Evolutionary conservation across 1,140 invertebrate species (phyloP), one percentile per base, ranked within the genome.

Genomic region (Aricia agestis): DNA sequence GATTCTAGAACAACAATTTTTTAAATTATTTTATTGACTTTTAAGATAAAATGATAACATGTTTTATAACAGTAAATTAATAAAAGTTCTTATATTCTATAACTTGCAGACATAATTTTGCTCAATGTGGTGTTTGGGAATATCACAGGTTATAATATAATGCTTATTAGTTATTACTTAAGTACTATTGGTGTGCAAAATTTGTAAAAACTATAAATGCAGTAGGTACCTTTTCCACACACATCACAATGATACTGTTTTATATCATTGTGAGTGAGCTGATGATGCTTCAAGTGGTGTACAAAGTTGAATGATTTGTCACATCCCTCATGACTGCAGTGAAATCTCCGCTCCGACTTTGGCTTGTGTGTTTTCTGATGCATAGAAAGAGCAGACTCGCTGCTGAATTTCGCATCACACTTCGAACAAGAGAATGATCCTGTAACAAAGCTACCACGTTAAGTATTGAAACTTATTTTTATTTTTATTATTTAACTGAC

Each of bases 251-350:
- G 83, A 70, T 88, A 72, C 42, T 84, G 84, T 75, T 86, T 88
- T 13, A 69, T 71, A 67, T 86, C 78, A 6, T 81, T 83, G 67
- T 91, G 89, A 9, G 87, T 89, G 17, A 85, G 67, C 65, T 89
- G 82, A 73, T 91, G 89, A 58, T 90, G 83, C 72, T 85, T 91
- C 32, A 89, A 67, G 68, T 91, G 89, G 68, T 91, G 89, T 6
- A 77, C 58, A 65, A 89, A 91, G 71, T 91, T 91, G 74, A 91
- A 91, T 58, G 81, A 77, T 74, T 91, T 91, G 5, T 72, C 73
- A 68, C 89, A 91, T 18, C 83, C 81, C 6, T 69, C 71, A 59
- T 78, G 75, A n/a, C 74, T 76, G 66, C 89, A 91, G 2, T 73
- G 72, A 70, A 79, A 90, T 66, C 73, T 79, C 57, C 87, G 79